Base-by-base conservation (phyloP, 1,140 invertebrate genomes). In the Drosophila melanica region DNA sequence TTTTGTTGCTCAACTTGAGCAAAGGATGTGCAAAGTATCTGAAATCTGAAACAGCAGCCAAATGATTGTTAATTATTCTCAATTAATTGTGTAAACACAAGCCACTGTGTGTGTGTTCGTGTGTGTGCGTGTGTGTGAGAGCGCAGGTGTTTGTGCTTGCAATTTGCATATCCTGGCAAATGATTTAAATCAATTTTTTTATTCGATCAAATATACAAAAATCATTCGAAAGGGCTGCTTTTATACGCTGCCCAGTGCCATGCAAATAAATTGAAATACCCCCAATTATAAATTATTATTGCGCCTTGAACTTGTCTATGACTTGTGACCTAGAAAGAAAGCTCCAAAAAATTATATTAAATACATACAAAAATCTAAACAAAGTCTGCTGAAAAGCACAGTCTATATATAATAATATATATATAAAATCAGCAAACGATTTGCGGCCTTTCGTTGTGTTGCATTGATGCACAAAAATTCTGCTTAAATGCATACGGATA, bases 401-500 rank as follows among this genome's bases (percentile, higher is more conserved):
- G 16, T 44, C 23, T 23, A 62, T 37, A 33, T 4, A 41, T 41
- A 39, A 23, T n/a, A 33, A 50, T 33, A 54, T 27, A 50, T 53
- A 54, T 11, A n/a, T n/a, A 30, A 30, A 37, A 16, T 20, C 33
- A 47, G 35, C 33, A 50, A n/a, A 11, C 23, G 42, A 41, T 39
- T 60, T 54, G 57, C 41, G 14, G 14, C 12, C 35, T 20, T 10
- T 23, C 23, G 20, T 44, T 54, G 65, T 30, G 55, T 72, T 57
- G 48, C 59, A 67, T 81, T 82, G 65, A 86, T 77, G 77, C 69
- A 69, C n/a, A 74, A 74, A 65, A 90, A 85, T 84, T 87, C 79
- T 74, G 74, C 84, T 75, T 91, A 91, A 91, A 91, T 91, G 90
- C 91, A 92, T 92, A 92, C 90, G 91, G 91, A 92, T 92, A 92